phyloP scores from a whole-genome alignment of 2,797 vertebrate genomes.

The Rhabdophis nuchalis region DNA sequence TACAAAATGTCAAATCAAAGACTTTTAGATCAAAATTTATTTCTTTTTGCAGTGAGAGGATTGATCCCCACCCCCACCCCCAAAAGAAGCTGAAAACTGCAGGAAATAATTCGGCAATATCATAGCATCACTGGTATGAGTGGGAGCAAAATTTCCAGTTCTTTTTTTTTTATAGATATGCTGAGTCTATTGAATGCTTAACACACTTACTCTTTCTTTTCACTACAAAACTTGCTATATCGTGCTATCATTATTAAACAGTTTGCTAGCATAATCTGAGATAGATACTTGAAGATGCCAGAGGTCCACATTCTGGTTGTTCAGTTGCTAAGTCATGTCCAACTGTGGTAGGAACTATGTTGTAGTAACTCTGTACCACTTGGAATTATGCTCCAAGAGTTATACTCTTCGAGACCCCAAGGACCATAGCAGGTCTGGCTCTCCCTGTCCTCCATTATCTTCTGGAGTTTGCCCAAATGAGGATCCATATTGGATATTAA shows the following conservation, averaged over 20 bases:
- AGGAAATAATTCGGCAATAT: neutral
- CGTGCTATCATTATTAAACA: neutral
- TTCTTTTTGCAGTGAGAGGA: neutral
- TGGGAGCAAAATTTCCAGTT: neutral
- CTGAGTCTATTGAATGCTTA: neutral
- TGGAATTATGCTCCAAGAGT: no score
- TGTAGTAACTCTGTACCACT: no score
- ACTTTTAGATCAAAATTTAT: neutral
- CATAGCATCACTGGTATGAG: neutral
- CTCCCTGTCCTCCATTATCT: no score
- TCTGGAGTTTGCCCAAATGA: no score
- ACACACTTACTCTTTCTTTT: neutral
- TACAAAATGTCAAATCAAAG: neutral
- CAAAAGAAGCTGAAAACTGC: neutral
- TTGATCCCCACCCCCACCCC: neutral
- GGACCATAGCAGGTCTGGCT: no score
- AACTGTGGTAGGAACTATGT: no score
- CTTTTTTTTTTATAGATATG: neutral
- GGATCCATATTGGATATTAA: no score
- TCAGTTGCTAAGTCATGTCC: no score
- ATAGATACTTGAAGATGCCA: neutral
- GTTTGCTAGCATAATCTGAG: neutral
- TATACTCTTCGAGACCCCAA: no score
- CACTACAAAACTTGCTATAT: neutral
- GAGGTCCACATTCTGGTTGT: neutral